A percentile compares a stretch with the other conserved stretches of the same genome.
Evolutionary conservation across 1,140 invertebrate genomes (phyloP).

Genomic region (Drosophila ficusphila): DNA sequence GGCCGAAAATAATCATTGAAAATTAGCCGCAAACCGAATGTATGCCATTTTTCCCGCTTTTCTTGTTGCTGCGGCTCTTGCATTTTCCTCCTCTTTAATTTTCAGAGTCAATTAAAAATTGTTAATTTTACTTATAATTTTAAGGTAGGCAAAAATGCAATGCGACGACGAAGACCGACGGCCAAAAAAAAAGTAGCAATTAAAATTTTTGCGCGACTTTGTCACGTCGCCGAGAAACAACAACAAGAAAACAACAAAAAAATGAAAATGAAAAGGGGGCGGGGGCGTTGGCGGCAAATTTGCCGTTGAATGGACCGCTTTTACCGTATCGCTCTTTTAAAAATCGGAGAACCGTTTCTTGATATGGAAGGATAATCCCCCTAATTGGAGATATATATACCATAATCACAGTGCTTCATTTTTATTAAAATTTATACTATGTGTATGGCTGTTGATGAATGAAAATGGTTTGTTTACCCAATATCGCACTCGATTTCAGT

Average conservation of each 20-base stretch:
- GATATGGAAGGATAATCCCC: constrained; percentile 7
- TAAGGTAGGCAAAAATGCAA: constrained; percentile 71
- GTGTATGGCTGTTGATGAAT: neutral
- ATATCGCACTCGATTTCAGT: constrained; percentile 6
- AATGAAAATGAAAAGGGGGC: no score
- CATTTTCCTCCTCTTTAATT: constrained; percentile 53
- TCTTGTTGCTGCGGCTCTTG: constrained; percentile 1
- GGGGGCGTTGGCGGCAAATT: constrained; percentile 41
- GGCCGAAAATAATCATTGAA: constrained; percentile 54
- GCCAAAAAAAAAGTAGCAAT: constrained; percentile 57
- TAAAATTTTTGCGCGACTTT: constrained; percentile 76
- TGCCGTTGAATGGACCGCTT: constrained; percentile 49
- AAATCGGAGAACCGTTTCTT: neutral
- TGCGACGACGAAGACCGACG: constrained; percentile 37
- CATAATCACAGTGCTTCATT: neutral
- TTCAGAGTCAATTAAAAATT: constrained; percentile 82
- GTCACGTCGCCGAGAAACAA: constrained; percentile 50
- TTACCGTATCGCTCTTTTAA: neutral
- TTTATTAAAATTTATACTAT: no score
- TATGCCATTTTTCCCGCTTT: constrained; percentile 47
- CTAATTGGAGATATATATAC: neutral
- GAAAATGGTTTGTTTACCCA: constrained; percentile 2
- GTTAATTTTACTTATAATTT: constrained; percentile 81
- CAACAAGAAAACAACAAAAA: no score
- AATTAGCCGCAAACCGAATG: constrained; percentile 63